Conservation (phyloP, 2,113 vertebrate genomes). For the Gymnobelideus leadbeateri region DNA sequence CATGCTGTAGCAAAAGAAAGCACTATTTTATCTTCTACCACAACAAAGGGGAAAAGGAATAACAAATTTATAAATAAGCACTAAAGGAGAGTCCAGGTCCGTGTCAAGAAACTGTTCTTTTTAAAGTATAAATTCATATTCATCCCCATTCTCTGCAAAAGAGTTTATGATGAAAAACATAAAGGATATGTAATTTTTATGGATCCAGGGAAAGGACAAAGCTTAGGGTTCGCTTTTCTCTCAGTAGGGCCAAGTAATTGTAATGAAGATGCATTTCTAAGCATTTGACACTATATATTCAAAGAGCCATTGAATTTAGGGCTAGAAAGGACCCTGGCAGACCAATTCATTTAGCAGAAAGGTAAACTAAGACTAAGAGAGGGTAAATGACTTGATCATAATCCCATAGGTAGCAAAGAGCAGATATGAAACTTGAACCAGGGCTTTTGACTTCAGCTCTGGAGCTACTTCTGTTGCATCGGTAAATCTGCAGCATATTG, state of each 20-base stretch:
- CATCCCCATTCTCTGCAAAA: not conserved
- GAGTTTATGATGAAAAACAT: not conserved
- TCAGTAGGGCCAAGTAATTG: not conserved
- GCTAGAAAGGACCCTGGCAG: not conserved
- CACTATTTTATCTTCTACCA: not conserved
- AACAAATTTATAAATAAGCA: not conserved
- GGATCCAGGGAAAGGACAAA: not conserved
- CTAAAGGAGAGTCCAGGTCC: not conserved
- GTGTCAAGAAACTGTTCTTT: not conserved
- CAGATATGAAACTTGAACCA: not conserved
- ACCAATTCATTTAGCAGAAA: not conserved
- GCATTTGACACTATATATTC: not conserved
- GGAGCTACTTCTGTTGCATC: not conserved
- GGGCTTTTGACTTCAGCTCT: not conserved
- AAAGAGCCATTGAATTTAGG: not conserved
- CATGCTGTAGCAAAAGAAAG: not conserved
- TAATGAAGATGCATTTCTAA: not conserved
- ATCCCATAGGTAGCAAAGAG: not conserved
- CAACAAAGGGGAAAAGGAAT: not conserved
- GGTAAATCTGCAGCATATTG: not conserved
- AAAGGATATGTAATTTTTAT: not conserved
- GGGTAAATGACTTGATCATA: not conserved
- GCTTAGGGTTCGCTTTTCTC: not conserved
- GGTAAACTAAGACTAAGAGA: not conserved
- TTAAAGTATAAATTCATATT: not conserved